Percentiles rank a stretch among this genome's conserved stretches.
These are phyloP conservation scores for Andrena fulva DNA, from an alignment of 2,888 invertebrate species.

Conservation along the genomic window DNA sequence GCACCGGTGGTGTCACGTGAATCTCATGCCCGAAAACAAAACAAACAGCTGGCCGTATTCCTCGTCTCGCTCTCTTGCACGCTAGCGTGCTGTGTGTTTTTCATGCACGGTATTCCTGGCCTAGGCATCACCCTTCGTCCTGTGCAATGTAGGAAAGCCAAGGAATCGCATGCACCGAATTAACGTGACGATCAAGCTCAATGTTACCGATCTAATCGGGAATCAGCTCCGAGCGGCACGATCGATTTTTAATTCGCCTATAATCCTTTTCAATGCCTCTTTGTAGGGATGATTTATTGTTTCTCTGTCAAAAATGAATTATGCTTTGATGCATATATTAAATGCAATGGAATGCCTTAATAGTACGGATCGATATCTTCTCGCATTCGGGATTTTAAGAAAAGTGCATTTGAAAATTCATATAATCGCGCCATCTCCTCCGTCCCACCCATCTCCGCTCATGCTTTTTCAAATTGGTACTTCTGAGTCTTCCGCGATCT, in stretches of 20 bases:
- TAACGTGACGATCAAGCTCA: neutral
- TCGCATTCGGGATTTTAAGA: neutral
- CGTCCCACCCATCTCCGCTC: conserved; percentile 15
- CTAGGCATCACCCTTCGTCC: neutral
- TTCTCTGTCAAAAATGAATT: neutral
- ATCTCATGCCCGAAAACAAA: conserved; percentile 90
- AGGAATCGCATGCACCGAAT: neutral
- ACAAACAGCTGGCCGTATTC: conserved; percentile 85
- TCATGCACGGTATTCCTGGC: conserved; percentile 42
- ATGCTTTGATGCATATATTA: no score
- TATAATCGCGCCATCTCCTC: conserved; percentile 53
- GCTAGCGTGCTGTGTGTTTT: conserved; percentile 62
- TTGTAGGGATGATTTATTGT: neutral
- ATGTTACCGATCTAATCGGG: conserved; percentile 2
- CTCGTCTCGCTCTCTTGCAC: conserved; percentile 56
- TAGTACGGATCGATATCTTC: neutral
- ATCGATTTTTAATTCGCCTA: conserved; percentile 10
- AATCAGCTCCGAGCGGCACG: neutral
- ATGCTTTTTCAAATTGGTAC: conserved; percentile 53
- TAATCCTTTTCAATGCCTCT: neutral
- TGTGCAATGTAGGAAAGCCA: neutral
- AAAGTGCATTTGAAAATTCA: conserved; percentile 51
- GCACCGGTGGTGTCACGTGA: conserved; percentile 87
- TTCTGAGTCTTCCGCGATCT: conserved; percentile 14
- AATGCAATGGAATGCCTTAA: fast-evolving